Conservation (phyloP, 2,888 invertebrate genomes). For the Sinhomidia bicolor region DNA sequence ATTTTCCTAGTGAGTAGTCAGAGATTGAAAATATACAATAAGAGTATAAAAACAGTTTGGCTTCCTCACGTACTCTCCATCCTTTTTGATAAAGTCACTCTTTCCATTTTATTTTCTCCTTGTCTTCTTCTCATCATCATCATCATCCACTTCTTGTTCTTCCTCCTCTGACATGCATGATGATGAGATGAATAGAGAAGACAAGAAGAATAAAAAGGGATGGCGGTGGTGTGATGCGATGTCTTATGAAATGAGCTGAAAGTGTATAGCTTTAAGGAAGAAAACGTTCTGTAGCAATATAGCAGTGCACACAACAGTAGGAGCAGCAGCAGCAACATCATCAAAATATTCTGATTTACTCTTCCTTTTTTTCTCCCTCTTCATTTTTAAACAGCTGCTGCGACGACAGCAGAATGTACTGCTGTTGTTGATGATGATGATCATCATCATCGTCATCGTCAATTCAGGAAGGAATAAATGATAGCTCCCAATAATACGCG, state of each 20-base stretch:
- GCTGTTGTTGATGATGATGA: conserved; percentile 15
- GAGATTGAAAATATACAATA: neutral
- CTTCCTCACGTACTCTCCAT: neutral
- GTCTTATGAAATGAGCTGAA: neutral
- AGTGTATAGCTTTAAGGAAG: neutral
- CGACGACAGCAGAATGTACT: neutral
- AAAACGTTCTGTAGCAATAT: neutral
- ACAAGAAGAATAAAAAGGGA: neutral
- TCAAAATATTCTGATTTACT: conserved; percentile 18
- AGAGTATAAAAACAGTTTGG: neutral
- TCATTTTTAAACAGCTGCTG: neutral
- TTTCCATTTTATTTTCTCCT: conserved; percentile 7
- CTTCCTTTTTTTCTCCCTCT: neutral
- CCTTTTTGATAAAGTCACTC: neutral
- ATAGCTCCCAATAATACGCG: conserved; percentile 68
- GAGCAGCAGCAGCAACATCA: neutral
- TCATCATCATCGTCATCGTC: conserved; percentile 6
- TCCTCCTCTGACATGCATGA: conserved; percentile 63
- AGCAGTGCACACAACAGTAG: too few relatives aligned
- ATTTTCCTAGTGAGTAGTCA: neutral
- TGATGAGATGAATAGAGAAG: conserved; percentile 58
- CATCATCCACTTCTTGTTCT: neutral
- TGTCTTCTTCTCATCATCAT: conserved; percentile 5
- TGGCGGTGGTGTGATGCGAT: neutral
- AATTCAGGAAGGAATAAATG: conserved; percentile 58